Evolutionary conservation across 2,888 invertebrate genomes (phyloP).

Genomic region (Congeria kusceri): DNA sequence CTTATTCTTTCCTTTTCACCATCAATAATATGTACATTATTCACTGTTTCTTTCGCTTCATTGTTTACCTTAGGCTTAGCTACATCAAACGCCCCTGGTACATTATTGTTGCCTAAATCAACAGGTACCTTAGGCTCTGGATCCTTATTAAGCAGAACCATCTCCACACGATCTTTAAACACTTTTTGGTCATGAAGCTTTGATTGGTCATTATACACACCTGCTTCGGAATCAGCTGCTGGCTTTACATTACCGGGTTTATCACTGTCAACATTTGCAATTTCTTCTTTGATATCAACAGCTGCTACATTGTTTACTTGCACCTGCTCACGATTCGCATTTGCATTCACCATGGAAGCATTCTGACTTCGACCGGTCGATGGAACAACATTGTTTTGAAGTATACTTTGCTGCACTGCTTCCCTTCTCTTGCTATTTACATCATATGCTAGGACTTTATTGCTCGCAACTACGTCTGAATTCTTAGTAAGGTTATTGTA

Average conservation of each 20-base stretch:
- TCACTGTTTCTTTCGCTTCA: slow-evolving; percentile 11
- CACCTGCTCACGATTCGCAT: background rate
- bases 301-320: background rate
- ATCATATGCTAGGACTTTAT: background rate
- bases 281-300: background rate
- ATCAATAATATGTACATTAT: slow-evolving; percentile 28
- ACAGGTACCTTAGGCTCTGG: no score
- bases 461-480: background rate
- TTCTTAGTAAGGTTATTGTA: no score
- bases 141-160: no score
- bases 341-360: background rate
- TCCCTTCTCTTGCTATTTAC: slow-evolving; percentile 10
- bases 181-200: no score
- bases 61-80: slow-evolving; percentile 10
- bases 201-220: no score
- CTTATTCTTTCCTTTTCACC: slow-evolving; percentile 4
- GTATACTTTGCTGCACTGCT: background rate
- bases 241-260: no score
- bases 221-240: no score
- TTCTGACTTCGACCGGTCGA: background rate
- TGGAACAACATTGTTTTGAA: background rate
- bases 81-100: slow-evolving; percentile 14
- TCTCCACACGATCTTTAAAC: no score
- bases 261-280: no score
- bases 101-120: background rate